Evolutionary conservation across 2,113 vertebrate genomes (phyloP).

Genomic region (Pterocles gutturalis): DNA sequence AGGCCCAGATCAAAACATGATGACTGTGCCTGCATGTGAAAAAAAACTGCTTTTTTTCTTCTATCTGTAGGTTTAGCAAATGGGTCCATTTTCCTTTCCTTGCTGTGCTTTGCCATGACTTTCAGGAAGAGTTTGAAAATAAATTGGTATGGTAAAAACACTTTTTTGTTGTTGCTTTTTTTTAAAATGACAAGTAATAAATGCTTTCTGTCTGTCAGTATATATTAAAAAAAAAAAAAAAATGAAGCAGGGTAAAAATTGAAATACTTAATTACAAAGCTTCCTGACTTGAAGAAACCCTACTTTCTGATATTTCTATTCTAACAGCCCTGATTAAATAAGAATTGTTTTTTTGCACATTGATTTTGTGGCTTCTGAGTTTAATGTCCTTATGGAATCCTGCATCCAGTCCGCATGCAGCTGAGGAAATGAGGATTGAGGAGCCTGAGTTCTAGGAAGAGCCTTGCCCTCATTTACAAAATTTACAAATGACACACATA

Average conservation of each 20-base stretch:
- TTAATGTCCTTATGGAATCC: constrained; percentile 38
- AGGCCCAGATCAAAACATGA: neutral
- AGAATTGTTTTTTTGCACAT: constrained; percentile 36
- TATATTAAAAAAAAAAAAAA: neutral
- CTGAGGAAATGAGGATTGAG: neutral
- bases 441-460: neutral
- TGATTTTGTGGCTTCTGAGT: constrained; percentile 34
- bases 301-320: neutral
- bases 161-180: neutral
- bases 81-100: neutral
- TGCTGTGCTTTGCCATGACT: neutral
- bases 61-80: neutral
- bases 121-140: neutral
- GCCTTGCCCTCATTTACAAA: neutral
- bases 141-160: neutral
- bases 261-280: neutral
- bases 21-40: neutral
- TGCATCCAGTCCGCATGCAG: neutral
- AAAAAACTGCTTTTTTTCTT: neutral
- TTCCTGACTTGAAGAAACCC: neutral
- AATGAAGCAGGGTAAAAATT: neutral
- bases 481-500: too few relatives aligned
- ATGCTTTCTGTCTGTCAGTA: neutral
- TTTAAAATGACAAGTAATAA: neutral
- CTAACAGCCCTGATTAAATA: neutral